Percentiles rank a stretch among this genome's conserved stretches.
These are phyloP conservation scores for Rhyacophila evoluta DNA, from an alignment of 2,888 invertebrate species.

Conservation along the genomic window DNA sequence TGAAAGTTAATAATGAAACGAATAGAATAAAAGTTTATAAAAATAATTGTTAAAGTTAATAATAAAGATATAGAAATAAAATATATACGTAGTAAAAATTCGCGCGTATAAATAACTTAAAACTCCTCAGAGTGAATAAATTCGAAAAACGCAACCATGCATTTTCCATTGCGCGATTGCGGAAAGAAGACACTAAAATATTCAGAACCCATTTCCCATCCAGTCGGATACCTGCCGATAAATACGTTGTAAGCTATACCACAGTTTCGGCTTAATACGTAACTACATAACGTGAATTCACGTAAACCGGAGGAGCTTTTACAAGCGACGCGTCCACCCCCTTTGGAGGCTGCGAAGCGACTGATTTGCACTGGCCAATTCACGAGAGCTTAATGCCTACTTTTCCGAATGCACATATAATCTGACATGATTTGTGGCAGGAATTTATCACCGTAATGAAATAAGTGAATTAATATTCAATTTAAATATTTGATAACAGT, in stretches of 20 bases:
- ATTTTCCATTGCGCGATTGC: not conserved
- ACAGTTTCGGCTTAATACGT: constrained; percentile 6
- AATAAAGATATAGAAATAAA: no score
- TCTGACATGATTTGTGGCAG: not conserved
- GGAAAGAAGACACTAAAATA: constrained; percentile 6
- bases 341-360: constrained; percentile 39
- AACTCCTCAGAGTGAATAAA: no score
- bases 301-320: not conserved
- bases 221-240: constrained; percentile 9
- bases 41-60: no score
- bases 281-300: not conserved
- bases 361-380: constrained; percentile 26
- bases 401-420: not conserved
- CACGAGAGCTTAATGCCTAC: constrained; percentile 5
- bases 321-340: not conserved
- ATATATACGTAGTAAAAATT: no score
- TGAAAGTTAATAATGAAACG: no score
- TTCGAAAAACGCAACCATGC: not conserved
- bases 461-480: no score
- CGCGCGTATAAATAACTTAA: no score
- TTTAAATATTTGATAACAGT: no score
- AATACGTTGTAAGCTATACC: constrained; percentile 2
- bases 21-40: no score
- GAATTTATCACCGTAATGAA: not conserved
- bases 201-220: not conserved